phyloP scores from a whole-genome alignment of 2,797 vertebrate species.

The Erithacus rubecula region DNA sequence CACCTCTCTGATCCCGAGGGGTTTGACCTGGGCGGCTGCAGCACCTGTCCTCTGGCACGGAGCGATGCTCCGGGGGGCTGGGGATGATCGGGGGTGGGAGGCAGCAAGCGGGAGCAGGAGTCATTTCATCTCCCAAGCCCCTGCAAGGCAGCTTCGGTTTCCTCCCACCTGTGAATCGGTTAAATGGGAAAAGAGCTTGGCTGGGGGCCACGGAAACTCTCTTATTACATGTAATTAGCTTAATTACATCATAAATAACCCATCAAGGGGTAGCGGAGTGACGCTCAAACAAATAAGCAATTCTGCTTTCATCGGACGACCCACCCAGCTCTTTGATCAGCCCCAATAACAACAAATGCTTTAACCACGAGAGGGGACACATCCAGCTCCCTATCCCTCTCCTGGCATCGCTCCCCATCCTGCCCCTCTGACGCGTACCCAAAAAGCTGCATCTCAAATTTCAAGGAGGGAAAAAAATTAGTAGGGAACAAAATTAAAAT shows the following conservation, averaged over 20 bases:
- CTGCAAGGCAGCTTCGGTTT: slow-evolving; percentile 22
- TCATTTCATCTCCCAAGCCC: slow-evolving; percentile 35
- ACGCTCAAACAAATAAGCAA: slow-evolving; percentile 70
- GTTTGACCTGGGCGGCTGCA: neutral
- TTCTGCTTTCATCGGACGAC: slow-evolving; percentile 53
- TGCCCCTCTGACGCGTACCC: neutral
- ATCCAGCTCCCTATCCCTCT: neutral
- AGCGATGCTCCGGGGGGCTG: neutral
- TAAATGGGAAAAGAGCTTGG: slow-evolving; percentile 72
- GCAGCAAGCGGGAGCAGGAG: neutral
- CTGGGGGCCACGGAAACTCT: slow-evolving; percentile 66
- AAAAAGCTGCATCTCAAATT: neutral
- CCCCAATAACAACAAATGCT: slow-evolving; percentile 45
- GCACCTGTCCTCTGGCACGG: neutral
- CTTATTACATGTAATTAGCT: slow-evolving; percentile 74
- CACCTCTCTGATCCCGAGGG: neutral
- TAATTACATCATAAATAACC: slow-evolving; percentile 76
- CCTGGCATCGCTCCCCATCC: neutral
- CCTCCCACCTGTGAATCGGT: slow-evolving; percentile 71
- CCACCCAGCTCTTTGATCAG: slow-evolving; percentile 62
- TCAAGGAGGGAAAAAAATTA: neutral
- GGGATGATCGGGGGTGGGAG: neutral
- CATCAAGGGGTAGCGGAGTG: slow-evolving; percentile 71
- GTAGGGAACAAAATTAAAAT: neutral
- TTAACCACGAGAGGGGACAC: neutral